Base-by-base conservation (phyloP, 2,113 vertebrate genomes). In the Proteles cristata region DNA sequence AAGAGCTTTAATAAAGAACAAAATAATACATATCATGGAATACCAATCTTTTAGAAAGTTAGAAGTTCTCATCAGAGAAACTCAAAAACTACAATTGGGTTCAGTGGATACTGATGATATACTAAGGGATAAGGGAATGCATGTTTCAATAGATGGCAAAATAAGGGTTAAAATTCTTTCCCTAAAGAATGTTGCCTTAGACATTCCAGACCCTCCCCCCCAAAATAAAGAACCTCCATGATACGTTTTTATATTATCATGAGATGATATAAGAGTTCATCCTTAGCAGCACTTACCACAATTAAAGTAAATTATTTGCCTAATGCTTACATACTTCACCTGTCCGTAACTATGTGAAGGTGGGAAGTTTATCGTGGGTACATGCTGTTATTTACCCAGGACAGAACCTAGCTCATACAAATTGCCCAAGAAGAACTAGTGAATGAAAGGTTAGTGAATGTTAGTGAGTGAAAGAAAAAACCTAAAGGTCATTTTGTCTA, bases 1-100 rank as follows among this genome's bases (percentile, higher is more conserved):
- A 71, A 97, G 33, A 73, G 12, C 11, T 81, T 96, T 88, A 88
- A 80, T 45, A 71, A 73, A 58, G 86, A 88, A 73, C 81, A 68
- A 84, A 81, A 33, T 5, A 61, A 77, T 80, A 58, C 39, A 25
- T 84, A 9, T 61, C 21, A 35, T 28, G 16, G 8, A 89, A 55
- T 25, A 74, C 1, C 10, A 3, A 90, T 91, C 8, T 58, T 88
- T 77, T 77, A 88, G 10, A 93, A 85, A 43, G 11, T 63, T 88
- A 55, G 39, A 92, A 43, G 0, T 43, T 83, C 15, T 76, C 11
- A 91, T 39, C 1, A 85, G 90, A 95, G 63, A 93, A 88, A 86
- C 4, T 55, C 10, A 81, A 86, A 77, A 50, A 65, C 14, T 92
- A 81, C 65, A 80, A 15, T 39, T 48, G 11, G 33, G 25, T 79